Conservation (phyloP, 2,113 vertebrate genomes). For the Chaetodon auriga region DNA sequence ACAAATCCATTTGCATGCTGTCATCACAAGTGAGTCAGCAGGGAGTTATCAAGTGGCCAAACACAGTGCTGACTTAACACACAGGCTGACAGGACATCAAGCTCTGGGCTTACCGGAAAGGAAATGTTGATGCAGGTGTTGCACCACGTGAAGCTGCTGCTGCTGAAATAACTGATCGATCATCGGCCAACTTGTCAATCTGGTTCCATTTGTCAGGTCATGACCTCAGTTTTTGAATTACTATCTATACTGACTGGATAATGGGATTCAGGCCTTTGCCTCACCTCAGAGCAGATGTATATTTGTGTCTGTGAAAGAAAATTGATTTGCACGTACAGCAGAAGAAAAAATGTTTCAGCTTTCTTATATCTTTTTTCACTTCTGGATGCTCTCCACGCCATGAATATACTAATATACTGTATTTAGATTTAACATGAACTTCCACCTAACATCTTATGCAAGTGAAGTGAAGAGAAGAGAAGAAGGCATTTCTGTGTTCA, state of each 20-base stretch:
- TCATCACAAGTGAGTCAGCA: not conserved
- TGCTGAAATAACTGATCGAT: not conserved
- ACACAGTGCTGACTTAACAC: not conserved
- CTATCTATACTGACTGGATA: not conserved
- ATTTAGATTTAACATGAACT: too few relatives aligned
- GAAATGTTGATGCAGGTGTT: not conserved
- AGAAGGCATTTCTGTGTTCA: not conserved
- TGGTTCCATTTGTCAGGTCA: not conserved
- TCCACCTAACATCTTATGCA: not conserved
- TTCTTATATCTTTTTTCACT: not conserved
- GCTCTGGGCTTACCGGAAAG: not conserved
- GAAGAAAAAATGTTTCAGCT: not conserved
- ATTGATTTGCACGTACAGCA: not conserved
- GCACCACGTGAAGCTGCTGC: not conserved
- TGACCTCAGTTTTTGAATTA: not conserved
- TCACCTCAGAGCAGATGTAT: not conserved
- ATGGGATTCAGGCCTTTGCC: not conserved
- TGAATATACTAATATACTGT: not conserved
- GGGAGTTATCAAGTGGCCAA: not conserved
- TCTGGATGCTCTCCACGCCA: not conserved
- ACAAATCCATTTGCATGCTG: not conserved
- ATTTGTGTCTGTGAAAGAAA: not conserved
- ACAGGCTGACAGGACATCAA: not conserved
- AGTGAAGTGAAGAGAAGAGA: not conserved
- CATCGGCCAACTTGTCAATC: not conserved